Evolutionary conservation across 2,888 invertebrate species (phyloP).

Genomic region (Seira musarum): DNA sequence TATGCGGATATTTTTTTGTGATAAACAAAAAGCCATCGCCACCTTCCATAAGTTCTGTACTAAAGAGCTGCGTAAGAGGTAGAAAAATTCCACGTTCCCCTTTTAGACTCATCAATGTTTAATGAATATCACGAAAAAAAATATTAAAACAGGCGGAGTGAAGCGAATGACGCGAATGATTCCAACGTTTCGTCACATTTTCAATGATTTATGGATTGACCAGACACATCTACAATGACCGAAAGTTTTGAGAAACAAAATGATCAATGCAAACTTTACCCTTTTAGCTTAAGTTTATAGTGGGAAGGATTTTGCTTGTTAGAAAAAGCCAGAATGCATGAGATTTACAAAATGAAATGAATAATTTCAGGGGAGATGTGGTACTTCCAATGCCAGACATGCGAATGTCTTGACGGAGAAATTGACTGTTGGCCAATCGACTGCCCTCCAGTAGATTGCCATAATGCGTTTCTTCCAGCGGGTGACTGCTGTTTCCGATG

Average conservation of each 20-base stretch:
- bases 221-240: too few relatives aligned
- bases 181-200: constrained; percentile 33
- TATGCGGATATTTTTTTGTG: neutral
- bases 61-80: neutral
- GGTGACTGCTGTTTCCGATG: constrained; percentile 83
- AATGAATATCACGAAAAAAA: neutral
- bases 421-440: constrained; percentile 91
- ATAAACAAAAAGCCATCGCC: neutral
- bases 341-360: too few relatives aligned
- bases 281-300: too few relatives aligned
- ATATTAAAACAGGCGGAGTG: neutral
- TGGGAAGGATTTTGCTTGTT: too few relatives aligned
- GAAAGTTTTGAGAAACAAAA: too few relatives aligned
- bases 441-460: constrained; percentile 82
- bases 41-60: neutral
- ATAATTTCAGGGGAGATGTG: constrained; percentile 81
- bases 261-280: too few relatives aligned
- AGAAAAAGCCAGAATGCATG: too few relatives aligned
- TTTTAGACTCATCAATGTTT: constrained; percentile 4
- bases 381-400: constrained; percentile 93
- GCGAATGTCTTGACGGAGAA: constrained; percentile 92
- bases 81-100: neutral
- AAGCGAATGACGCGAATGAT: neutral
- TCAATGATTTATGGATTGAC: constrained; percentile 24
- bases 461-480: constrained; percentile 77